Evolutionary conservation across 2,113 vertebrate genomes (phyloP), one percentile per base, ranked within the genome.

Genomic region (Coptodon bakossiorum): DNA sequence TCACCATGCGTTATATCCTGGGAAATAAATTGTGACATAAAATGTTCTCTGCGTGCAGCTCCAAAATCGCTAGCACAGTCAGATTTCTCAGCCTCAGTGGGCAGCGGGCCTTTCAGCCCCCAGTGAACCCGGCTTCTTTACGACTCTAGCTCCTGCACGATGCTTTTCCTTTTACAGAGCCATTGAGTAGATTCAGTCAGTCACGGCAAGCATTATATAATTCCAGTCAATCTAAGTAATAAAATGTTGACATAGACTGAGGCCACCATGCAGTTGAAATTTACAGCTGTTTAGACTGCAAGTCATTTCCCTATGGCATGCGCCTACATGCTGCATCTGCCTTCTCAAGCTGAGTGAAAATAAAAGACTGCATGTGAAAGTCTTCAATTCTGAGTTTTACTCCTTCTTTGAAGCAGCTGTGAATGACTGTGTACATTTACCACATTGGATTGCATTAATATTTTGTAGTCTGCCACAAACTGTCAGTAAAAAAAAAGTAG

Each of bases 211-310:
- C 86, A 50, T 93, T 92, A 94, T 95, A 94, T 91, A 94, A 94
- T 93, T 91, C 88, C 86, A 92, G 95, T 96, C 93, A 94, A 94
- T 96, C 92, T 85, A 89, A 91, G 93, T 91, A 94, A 92, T 96
- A 94, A 95, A 95, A 93, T 89, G 91, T 90, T 90, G 94, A 93
- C 91, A 91, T 59, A 61, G 86, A 85, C 93, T 43, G 52, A 83
- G 78, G 85, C 80, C 5, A 53, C 12, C 71, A 88, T 83, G 86
- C 84, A 87, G 87, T 80, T 63, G 80, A 91, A 91, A 95, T 96
- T 94, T 95, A 96, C 81, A 91, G 88, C 91, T 87, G 91, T 92
- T 93, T 92, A 56, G 93, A 87, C 63, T 92, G 91, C 90, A 90
- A 92, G 94, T 86, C 84, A 86, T 90, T 93, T 94, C 79, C 68